Evolutionary conservation across 2,797 vertebrate species (phyloP), one percentile per base, ranked within the genome.

Genomic region (Onychomys torridus): DNA sequence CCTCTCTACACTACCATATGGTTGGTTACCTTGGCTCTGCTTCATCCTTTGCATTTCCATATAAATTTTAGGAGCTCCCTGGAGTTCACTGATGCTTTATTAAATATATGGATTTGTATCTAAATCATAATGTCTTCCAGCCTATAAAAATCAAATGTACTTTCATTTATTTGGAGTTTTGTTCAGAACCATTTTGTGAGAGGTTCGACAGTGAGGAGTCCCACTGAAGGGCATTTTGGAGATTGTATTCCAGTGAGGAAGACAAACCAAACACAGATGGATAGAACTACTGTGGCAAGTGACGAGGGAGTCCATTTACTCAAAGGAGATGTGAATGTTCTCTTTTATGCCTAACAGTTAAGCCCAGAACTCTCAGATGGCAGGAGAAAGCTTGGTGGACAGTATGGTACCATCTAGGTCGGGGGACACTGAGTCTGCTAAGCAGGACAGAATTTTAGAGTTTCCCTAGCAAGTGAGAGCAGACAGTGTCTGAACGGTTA

Each of bases 71-170:
- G 43, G 40, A 17, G 32, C n/a, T 55, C 16, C 34, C 89, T 23
- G n/a, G 40, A 89, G 52, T 88, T 73, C 65, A 49, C 79, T 90
- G 63, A n/a, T 89, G 17, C 17, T 73, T 61, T 46, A 21, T 94
- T 92, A 87, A 90, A 89, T 92, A 81, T 91, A 1, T 76, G 29
- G 90, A 91, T 90, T 94, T 93, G 23, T 17, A 88, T 84, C 40
- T 79, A 27, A 88, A 88, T 43, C 69, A n/a, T 78, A 82, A 86
- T 77, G 43, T 89, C 77, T 89, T 69, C 37, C 37, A 85, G 43
- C 75, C 25, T 89, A 37, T 65, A 46, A 90, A 76, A 81, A 73
- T 95, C 21, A n/a, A 88, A 73, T 87, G 2, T 65, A 49, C 90
- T 52, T 83, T 67, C 3, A 46, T 78, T 93, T 90, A 65, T 59